Base-by-base conservation (phyloP, 2,888 invertebrate species). In the Spilarctia lutea region DNA sequence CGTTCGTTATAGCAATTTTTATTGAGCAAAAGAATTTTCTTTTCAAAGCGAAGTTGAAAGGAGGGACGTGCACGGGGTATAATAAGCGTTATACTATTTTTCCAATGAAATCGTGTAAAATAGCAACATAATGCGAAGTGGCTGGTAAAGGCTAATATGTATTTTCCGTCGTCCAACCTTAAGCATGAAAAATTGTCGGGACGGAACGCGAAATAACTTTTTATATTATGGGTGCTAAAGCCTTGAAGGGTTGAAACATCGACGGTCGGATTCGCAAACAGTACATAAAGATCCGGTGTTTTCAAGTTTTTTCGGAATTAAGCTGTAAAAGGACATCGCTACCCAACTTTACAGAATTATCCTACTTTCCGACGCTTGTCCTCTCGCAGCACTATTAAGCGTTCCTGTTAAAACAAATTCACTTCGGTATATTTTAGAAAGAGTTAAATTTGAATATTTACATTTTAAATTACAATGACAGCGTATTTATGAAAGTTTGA, bases 271-370 rank as follows among this genome's bases (percentile, higher is more conserved):
- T 90, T 91, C 91, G 89, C 93, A 94, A 94, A 94, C 94, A 94
- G 93, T 93, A 92, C 90, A 92, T 93, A 94, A 94, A 93, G 92
- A 93, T 92, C 90, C 86, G 87, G 90, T 90, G 88, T 92, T 93
- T 92, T 92, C 90, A 91, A 91, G 91, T 91, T 93, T 93, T 93
- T 94, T 92, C 91, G 84, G 91, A 92, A 94, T 94, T 92, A 94
- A 94, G 93, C 88, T 86, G 91, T 93, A 91, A 91, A 92, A 88
- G 91, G 93, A 92, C 91, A 90, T 75, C 85, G 88, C 86, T 87
- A 88, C 88, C 92, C 90, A 84, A 85, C 88, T 88, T 86, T 86
- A 79, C 83, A 81, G 88, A 90, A 91, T 91, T 91, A 91, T 88
- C 91, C 88, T 88, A 89, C 86, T 87, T 83, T 84, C 86, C 79